phyloP scores from a whole-genome alignment of 1,140 invertebrate species.

The Lepidostoma basale region DNA sequence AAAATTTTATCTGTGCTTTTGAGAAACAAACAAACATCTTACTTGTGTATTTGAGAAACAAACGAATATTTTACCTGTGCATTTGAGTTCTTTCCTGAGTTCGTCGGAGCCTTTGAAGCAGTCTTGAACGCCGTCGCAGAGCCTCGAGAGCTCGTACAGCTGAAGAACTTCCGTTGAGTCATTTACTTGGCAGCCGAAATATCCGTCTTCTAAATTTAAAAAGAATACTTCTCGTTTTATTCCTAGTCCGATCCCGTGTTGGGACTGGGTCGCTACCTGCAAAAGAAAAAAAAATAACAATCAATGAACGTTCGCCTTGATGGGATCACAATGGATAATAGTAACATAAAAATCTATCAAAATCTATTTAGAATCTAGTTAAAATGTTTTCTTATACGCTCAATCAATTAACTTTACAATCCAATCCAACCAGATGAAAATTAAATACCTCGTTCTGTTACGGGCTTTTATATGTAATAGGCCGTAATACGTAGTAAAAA shows the following conservation, averaged over 20 bases:
- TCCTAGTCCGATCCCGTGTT: constrained; percentile 77
- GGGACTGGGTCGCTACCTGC: constrained; percentile 76
- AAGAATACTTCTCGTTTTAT: constrained; percentile 92
- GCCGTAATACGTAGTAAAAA: no score
- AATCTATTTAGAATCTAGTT: no score
- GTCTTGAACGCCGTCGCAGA: constrained; percentile 88
- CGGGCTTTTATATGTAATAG: no score
- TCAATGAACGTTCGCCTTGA: constrained; percentile 9
- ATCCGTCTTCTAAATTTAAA: constrained; percentile 94
- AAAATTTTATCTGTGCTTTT: no score
- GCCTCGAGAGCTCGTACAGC: constrained; percentile 91
- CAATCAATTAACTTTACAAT: no score
- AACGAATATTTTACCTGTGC: constrained; percentile 91
- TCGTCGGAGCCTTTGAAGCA: constrained; percentile 93
- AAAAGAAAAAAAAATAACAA: constrained; percentile 47
- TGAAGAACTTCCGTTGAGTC: constrained; percentile 92
- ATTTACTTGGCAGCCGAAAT: constrained; percentile 97
- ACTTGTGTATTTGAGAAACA: no score
- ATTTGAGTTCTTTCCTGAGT: constrained; percentile 86
- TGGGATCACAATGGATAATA: neutral
- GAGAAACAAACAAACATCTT: no score
- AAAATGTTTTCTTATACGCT: no score
- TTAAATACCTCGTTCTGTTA: no score
- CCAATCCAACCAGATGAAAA: no score
- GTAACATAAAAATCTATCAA: no score